Evolutionary conservation across 35 echinoderm and acorn worm species (phyloP), one percentile per base, ranked within the genome.

Genomic region (Chiridota heheva): DNA sequence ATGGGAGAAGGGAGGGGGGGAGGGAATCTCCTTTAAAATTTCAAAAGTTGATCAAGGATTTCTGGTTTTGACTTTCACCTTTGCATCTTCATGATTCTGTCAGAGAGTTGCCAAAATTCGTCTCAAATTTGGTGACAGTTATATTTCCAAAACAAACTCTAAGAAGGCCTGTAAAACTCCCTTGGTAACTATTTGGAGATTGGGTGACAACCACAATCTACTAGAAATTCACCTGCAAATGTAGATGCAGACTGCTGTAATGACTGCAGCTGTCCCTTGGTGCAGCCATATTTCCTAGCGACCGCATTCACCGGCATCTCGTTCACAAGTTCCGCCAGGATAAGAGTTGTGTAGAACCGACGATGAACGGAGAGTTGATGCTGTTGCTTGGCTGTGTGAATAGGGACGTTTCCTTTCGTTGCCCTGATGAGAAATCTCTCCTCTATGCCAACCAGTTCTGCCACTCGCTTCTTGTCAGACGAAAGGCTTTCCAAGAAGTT

Each of bases 201-300:
- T n/a, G n/a, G n/a, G n/a, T n/a, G 47, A n/a, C 8, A 8, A 51
- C 8, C n/a, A 12, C 47, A 51, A n/a, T n/a, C n/a, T n/a, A n/a
- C n/a, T n/a, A n/a, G n/a, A n/a, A n/a, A n/a, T 40, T 31, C 48
- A 92, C 95, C 95, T 74, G 95, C 79, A 88, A 98, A 98, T 40
- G 95, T 98, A 15, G 89, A 69, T 31, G 95, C 95, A 58, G 84
- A 88, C 53, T 98, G 95, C 45, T 98, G 95, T 26, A 98, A 58
- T 10, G 84, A 84, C 60, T 98, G 95, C 36, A 98, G 80, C 68
- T 98, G 95, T 5, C 95, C 95, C 36, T 73, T 81, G 24, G 89
- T 81, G 65, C 84, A 88, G n/a, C 70, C 79, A 42, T 98, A 98
- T 76, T 91, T 91, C 63, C 63, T 80, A 12, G 95, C 80, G 10